Evolutionary conservation across 2,888 invertebrate genomes (phyloP).

Genomic region (Cantharis lateralis): DNA sequence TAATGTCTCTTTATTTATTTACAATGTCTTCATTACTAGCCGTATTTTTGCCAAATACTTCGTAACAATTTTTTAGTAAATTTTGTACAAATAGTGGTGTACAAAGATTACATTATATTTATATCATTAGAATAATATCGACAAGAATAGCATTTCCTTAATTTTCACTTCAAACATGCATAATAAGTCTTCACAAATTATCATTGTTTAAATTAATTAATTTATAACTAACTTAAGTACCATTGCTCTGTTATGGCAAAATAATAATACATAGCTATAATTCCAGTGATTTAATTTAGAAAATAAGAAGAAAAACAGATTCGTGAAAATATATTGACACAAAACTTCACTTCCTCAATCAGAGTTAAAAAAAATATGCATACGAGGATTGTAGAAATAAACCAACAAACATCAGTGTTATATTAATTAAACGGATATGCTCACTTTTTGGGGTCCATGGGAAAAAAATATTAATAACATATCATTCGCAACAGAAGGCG

Average conservation of each 20-base stretch:
- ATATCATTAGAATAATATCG: not conserved
- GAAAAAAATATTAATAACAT: not conserved
- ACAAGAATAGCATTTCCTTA: not conserved
- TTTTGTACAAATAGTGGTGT: constrained; percentile 30
- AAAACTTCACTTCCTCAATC: not conserved
- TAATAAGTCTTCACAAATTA: not conserved
- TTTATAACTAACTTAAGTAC: not conserved
- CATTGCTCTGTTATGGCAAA: not conserved
- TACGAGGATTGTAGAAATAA: not conserved
- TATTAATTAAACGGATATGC: not conserved
- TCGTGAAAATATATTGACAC: not conserved
- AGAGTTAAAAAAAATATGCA: not conserved
- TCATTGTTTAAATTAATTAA: not conserved
- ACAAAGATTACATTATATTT: constrained; percentile 14
- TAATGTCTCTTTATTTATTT: constrained; percentile 7
- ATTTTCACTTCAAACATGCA: constrained; percentile 1
- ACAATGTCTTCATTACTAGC: constrained; percentile 37
- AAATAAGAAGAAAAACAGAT: not conserved
- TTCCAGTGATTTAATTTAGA: not conserved
- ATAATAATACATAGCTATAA: not conserved
- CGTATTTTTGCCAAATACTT: constrained; percentile 51
- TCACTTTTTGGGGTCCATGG: not conserved
- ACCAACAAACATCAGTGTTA: not conserved
- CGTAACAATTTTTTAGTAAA: constrained; percentile 28
- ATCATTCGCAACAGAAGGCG: not conserved